Base-by-base conservation (phyloP, 2,113 vertebrate genomes). In the Petrocephalus microphthalmus region DNA sequence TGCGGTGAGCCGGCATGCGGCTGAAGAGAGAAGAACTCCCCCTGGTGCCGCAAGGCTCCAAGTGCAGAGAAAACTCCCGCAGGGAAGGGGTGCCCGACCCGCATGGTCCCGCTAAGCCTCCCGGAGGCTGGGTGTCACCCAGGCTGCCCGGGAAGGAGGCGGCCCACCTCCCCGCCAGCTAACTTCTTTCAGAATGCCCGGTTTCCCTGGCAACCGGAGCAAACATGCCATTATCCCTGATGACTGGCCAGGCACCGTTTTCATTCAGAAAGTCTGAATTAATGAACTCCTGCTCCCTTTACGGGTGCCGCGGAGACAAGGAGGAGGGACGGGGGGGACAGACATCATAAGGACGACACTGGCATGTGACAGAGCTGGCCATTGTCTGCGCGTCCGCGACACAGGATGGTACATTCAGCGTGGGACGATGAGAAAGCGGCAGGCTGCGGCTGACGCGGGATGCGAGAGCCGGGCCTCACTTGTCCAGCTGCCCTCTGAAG, bases 211-310 rank as follows among this genome's bases (percentile, higher is more conserved):
- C 92, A 95, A 96, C 96, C 85, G 91, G 91, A 94, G 94, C 95
- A 95, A 94, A 96, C 93, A 94, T 94, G 95, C 95, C 96, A 96
- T 96, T 96, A 96, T 96, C 95, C 95, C 95, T 95, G 95, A 94
- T 94, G 94, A 94, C 95, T 95, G 94, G 96, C 95, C 96, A 95
- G 94, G 93, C 95, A 94, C 94, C 95, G 95, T 96, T 95, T 96
- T 96, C 96, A 96, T 96, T 96, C 96, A 95, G 74, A 87, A 85
- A 47, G 17, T 82, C 94, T 95, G 96, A 96, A 97, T 97, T 97
- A 97, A 97, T 97, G 95, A 96, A 97, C 96, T 96, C 95, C 95
- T 92, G 92, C 94, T 94, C 92, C 93, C 94, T 95, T 96, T 95
- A 95, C 95, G 94, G 95, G 94, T 93, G 91, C 90, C 93, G 88